A percentile compares a stretch with the other conserved stretches of the same genome.
These are phyloP conservation scores for Solea solea DNA, from an alignment of 2,113 vertebrate genomes.

Conservation along the genomic window DNA sequence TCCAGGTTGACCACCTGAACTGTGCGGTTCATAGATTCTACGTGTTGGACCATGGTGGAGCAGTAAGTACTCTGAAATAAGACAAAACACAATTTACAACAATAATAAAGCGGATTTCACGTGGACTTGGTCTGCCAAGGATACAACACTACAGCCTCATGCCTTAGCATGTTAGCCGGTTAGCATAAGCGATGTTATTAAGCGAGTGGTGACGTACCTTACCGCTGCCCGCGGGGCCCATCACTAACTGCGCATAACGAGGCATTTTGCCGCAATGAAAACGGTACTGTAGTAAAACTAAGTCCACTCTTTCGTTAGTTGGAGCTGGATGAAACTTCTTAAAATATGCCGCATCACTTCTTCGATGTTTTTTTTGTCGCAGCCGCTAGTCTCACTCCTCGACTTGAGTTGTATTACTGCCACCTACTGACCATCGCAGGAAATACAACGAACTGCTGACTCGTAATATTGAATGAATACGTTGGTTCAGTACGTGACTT, in stretches of 20 bases:
- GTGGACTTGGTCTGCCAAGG: background rate
- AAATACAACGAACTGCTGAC: background rate
- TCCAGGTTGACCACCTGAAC: conserved; percentile 96
- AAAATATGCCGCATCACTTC: background rate
- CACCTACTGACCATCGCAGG: conserved; percentile 7
- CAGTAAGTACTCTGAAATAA: conserved; percentile 93
- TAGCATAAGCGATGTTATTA: background rate
- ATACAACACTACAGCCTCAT: conserved; percentile 4
- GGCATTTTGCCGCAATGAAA: conserved; percentile 82
- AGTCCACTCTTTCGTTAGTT: background rate
- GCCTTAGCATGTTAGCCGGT: conserved; percentile 33
- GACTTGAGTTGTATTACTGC: background rate
- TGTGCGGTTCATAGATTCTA: conserved; percentile 86
- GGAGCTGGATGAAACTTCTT: background rate
- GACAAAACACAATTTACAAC: background rate
- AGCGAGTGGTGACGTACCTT: conserved; percentile 81
- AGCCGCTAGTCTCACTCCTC: too few species aligned
- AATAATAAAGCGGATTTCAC: background rate
- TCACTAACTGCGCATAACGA: conserved; percentile 93
- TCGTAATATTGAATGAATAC: too few species aligned
- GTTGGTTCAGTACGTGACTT: too few species aligned
- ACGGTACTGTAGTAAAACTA: background rate
- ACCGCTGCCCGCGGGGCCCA: conserved; percentile 97
- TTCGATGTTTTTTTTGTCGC: background rate
- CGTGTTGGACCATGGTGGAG: conserved; percentile 91